Percentiles rank a stretch among this genome's conserved stretches.
These are phyloP conservation scores for Myotis yumanensis DNA, from an alignment of 2,113 vertebrate genomes.

Conservation along the genomic window DNA sequence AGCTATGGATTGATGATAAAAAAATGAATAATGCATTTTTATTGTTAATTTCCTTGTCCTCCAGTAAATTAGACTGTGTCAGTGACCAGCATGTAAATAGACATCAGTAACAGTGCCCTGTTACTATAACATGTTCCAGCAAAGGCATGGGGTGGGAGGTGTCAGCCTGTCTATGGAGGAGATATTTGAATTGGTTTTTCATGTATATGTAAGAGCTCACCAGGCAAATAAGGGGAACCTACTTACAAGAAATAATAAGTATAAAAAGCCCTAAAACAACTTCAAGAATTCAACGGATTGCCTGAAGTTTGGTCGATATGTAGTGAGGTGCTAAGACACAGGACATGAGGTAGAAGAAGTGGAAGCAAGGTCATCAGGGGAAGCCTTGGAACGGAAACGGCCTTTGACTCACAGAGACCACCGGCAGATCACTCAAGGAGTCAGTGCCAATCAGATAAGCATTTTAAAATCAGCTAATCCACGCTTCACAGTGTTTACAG, in stretches of 20 bases:
- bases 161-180: accelerated
- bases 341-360: neutral
- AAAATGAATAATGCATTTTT: constrained; percentile 4
- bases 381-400: neutral
- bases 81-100: neutral
- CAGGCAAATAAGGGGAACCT: neutral
- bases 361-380: neutral
- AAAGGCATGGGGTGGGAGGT: accelerated
- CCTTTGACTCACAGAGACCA: accelerated
- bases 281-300: neutral
- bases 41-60: neutral
- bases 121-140: neutral
- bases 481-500: neutral
- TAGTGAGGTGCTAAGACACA: neutral
- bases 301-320: neutral
- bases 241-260: neutral
- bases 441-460: neutral
- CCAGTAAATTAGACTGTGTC: neutral
- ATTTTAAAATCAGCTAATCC: neutral
- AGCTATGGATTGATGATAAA: neutral
- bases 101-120: neutral
- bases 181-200: neutral
- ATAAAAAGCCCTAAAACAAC: neutral
- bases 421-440: neutral
- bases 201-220: neutral